Base-by-base conservation (phyloP, 2,113 vertebrate species). In the Cinclus cinclus region DNA sequence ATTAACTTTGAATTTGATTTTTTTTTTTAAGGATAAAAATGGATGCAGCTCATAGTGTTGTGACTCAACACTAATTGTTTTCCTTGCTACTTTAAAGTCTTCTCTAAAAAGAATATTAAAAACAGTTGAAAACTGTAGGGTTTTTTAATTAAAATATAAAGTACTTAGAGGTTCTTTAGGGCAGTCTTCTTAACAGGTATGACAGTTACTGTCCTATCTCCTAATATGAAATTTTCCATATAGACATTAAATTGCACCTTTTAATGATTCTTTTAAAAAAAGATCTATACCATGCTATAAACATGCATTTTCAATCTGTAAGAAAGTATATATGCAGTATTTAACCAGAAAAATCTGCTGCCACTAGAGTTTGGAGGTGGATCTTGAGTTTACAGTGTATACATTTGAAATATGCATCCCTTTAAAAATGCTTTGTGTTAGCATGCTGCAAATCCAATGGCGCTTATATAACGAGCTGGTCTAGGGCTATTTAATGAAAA, bases 361-460 rank as follows among this genome's bases (percentile, higher is more conserved):
- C 97, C 97, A 92, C 91, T 97, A 97, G 95, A 97, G 86, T 96
- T 96, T 87, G 94, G 86, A 98, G 93, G 94, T 97, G 97, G 97
- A 94, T 97, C 97, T 98, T 98, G 96, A 97, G 97, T 98, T 98
- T 98, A 98, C 97, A 98, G 94, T 98, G 98, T 98, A 97, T 97
- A 98, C 97, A 97, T 98, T 98, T 95, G 95, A 98, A 98, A 98
- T 98, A 98, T 97, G 98, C 98, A 98, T 98, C 97, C 97, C 95
- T 98, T 98, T 97, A 97, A 97, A 97, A 97, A 97, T 15, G 97
- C 98, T 98, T 98, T 98, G 97, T 98, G 97, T 98, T 98, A 97
- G 98, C 98, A 98, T 98, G 98, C 98, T 98, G 97, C 98, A 97
- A 84, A 97, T 98, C 97, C 97, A 98, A 97, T 97, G 97, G 97